phyloP scores from a whole-genome alignment of 2,797 vertebrate genomes.

The Crocodylus rhombifer region DNA sequence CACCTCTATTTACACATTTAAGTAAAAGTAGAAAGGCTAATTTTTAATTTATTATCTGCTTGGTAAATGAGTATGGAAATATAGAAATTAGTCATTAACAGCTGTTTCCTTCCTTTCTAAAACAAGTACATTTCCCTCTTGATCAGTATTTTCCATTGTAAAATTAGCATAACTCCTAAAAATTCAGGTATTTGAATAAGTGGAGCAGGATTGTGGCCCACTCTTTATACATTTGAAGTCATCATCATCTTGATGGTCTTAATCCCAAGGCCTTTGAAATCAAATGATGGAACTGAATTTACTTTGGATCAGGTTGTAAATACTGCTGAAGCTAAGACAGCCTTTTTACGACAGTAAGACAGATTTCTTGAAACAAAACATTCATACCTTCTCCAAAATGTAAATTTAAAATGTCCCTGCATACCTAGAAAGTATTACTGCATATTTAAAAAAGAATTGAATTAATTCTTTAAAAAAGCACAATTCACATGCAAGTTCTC shows the following conservation, averaged over 20 bases:
- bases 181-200: neutral
- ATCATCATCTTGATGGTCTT: neutral
- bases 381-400: neutral
- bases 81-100: conserved; percentile 29
- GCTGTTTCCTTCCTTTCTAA: neutral
- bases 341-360: neutral
- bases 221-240: neutral
- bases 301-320: conserved; percentile 20
- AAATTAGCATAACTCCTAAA: neutral
- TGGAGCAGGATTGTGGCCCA: neutral
- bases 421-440: neutral
- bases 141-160: neutral
- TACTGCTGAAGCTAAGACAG: neutral
- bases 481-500: neutral
- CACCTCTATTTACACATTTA: neutral
- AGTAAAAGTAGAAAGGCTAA: conserved; percentile 23
- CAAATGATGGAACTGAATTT: neutral
- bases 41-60: conserved; percentile 18
- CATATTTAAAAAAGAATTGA: neutral
- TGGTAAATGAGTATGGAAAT: conserved; percentile 53
- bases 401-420: neutral
- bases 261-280: neutral
- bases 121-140: neutral
- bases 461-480: neutral
- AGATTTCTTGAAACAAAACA: neutral